These are phyloP conservation scores for Herminia tarsipennalis DNA, from an alignment of 2,888 invertebrate genomes.

Conservation along the genomic window DNA sequence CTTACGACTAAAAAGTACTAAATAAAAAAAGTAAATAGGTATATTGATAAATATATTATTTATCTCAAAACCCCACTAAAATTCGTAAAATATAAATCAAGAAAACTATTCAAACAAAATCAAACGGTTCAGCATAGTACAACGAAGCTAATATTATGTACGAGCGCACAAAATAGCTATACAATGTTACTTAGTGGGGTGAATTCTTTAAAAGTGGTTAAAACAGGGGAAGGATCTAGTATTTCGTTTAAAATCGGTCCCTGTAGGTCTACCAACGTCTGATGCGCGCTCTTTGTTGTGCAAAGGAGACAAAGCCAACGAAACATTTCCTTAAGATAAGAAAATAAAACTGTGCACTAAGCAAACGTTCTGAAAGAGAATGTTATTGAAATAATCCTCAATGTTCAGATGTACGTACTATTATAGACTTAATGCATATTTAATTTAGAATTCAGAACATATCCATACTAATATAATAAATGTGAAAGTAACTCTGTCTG, in stretches of 20 bases:
- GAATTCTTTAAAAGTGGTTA: constrained; percentile 47
- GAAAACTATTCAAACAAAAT: too few relatives aligned
- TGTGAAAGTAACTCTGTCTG: too few relatives aligned
- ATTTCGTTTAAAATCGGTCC: constrained; percentile 69
- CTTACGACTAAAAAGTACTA: too few relatives aligned
- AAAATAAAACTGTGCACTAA: constrained; percentile 61
- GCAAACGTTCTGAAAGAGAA: constrained; percentile 52
- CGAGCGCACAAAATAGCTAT: constrained; percentile 35
- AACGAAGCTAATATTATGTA: constrained; percentile 32
- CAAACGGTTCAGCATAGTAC: too few relatives aligned
- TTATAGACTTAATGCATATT: too few relatives aligned
- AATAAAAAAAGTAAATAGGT: too few relatives aligned
- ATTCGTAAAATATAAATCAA: too few relatives aligned
- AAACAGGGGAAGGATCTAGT: constrained; percentile 49
- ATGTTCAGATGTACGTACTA: constrained; percentile 29
- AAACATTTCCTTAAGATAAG: constrained; percentile 64
- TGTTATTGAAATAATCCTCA: constrained; percentile 45
- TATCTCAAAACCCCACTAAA: too few relatives aligned
- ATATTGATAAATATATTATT: too few relatives aligned
- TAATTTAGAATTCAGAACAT: too few relatives aligned
- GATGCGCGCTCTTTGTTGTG: constrained; percentile 60
- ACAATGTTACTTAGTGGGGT: constrained; percentile 35
- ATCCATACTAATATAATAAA: too few relatives aligned
- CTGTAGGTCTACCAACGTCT: constrained; percentile 58
- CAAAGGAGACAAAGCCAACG: constrained; percentile 62